Evolutionary conservation across 2,888 invertebrate genomes (phyloP), one percentile per base, ranked within the genome.

Genomic region (Athripsodes cinereus): DNA sequence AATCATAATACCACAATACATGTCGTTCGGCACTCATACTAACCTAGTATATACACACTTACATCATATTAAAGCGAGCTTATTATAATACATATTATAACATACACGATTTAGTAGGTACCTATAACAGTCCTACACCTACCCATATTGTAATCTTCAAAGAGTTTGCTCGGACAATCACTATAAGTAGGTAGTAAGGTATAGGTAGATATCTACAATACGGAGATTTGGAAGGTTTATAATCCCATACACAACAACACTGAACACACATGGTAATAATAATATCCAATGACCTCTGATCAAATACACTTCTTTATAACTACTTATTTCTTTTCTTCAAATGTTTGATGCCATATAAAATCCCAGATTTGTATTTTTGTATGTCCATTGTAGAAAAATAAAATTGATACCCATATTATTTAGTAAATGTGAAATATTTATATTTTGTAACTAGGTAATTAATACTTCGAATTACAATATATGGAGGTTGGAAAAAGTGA

Each of bases 141-240:
- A 57, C 49, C 59, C 52, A 31, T 16, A 40, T 40, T 40, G 13
- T 40, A 40, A 40, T 40, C 55, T 56, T 63, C 63, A 63, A 63
- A 63, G 61, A 59, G 47, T 52, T 53, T 34, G 48, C 47, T 47
- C 46, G 55, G 59, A 22, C 53, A 40, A 40, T 40, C 40, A 40
- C 13, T 13, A 16, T 16, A 31, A 8, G 40, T 31, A 10, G 26
- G 26, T 40, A 40, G 8, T n/a, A 13, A 13, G 40, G 8, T 8
- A 8, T 31, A 31, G 8, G 8, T 31, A 6, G n/a, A n/a, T n/a
- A n/a, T n/a, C n/a, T 26, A 26, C 26, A 26, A 26, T 26, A 26
- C 10, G 26, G 10, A 10, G 16, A 40, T 40, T n/a, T n/a, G 13
- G 40, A 8, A 40, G 5, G 40, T 13, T 40, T 40, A 40, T 40